phyloP scores from a whole-genome alignment of 2,888 invertebrate genomes.

The Stegophylla sp. region DNA sequence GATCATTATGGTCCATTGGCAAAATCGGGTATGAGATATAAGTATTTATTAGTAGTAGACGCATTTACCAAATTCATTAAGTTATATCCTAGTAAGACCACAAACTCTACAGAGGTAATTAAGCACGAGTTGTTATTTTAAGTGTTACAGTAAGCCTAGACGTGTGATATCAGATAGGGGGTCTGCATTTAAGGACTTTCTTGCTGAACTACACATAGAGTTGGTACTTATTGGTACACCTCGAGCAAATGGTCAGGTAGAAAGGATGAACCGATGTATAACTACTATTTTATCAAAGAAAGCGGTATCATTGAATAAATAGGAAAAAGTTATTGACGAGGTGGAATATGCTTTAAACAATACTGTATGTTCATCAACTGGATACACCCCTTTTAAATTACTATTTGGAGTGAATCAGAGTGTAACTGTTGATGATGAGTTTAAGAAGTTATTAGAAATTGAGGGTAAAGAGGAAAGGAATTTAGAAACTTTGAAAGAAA shows the following conservation, averaged over 20 bases:
- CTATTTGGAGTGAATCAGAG: slow-evolving; percentile 5
- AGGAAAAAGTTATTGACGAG: background rate
- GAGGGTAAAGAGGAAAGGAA: background rate
- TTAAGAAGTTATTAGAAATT: background rate
- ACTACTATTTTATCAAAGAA: background rate
- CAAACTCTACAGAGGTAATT: slow-evolving; percentile 37
- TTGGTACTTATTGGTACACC: slow-evolving; percentile 33
- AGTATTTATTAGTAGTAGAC: slow-evolving; percentile 17
- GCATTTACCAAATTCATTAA: slow-evolving; percentile 22
- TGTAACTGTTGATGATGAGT: background rate
- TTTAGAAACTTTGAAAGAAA: background rate
- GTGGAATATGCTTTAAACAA: slow-evolving; percentile 7
- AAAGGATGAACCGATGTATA: slow-evolving; percentile 10
- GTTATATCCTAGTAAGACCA: slow-evolving; percentile 5
- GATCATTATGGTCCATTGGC: slow-evolving; percentile 8
- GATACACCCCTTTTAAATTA: background rate
- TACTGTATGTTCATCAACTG: background rate
- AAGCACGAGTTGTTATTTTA: slow-evolving; percentile 38
- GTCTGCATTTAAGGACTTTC: slow-evolving; percentile 46
- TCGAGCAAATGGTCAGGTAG: slow-evolving; percentile 34
- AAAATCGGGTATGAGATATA: slow-evolving; percentile 12
- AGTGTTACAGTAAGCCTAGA: slow-evolving; percentile 31
- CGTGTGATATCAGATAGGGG: slow-evolving; percentile 48
- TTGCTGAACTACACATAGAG: slow-evolving; percentile 17
- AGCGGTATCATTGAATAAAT: background rate